phyloP scores from a whole-genome alignment of 1,140 invertebrate genomes.

The Achroia grisella region DNA sequence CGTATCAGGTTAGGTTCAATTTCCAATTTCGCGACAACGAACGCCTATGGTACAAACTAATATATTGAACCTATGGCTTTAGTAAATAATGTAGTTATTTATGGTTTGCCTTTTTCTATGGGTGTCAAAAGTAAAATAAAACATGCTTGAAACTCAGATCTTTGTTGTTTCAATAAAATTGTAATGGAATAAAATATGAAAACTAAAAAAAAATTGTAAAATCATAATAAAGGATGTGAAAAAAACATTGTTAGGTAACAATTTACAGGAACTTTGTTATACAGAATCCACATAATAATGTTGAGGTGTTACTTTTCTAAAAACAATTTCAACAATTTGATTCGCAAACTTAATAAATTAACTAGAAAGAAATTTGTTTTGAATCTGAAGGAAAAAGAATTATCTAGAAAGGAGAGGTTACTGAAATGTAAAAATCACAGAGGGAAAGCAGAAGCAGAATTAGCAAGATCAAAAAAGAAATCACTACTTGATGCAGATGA shows the following conservation, averaged over 20 bases:
- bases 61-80: no score
- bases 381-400: constrained; percentile 6
- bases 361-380: not conserved
- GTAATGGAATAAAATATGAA: not conserved
- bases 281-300: no score
- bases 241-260: not conserved
- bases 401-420: constrained; percentile 10
- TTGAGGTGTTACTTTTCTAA: no score
- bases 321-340: no score
- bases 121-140: not conserved
- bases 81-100: no score
- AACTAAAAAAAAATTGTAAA: constrained; percentile 4
- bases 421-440: constrained; percentile 10
- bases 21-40: no score
- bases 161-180: no score
- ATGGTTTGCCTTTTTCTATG: no score
- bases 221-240: not conserved
- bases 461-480: constrained; percentile 12
- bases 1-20: no score
- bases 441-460: constrained; percentile 8
- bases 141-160: not conserved
- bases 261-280: no score
- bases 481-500: constrained; percentile 6
- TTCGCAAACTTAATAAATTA: not conserved
- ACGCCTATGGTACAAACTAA: no score